These are phyloP conservation scores for Steinernema feltiae DNA, from an alignment of 1,140 invertebrate species.

Conservation along the genomic window DNA sequence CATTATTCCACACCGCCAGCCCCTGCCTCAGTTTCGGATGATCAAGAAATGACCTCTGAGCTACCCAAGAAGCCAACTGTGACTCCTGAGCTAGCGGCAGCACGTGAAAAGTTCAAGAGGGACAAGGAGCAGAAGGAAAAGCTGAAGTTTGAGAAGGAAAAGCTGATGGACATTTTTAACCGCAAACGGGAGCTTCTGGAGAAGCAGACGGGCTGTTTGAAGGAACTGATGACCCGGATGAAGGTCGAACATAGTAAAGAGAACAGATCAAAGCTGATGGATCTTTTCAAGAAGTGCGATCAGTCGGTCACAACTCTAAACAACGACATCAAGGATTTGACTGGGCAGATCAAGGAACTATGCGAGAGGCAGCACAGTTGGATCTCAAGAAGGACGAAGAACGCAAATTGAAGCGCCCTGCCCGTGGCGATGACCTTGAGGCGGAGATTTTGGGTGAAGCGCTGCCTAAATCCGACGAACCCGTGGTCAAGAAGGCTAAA, in stretches of 20 bases:
- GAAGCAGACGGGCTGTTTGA: not conserved
- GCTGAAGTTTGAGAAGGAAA: not conserved
- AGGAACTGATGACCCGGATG: not conserved
- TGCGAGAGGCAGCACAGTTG: not conserved
- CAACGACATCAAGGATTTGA: not conserved
- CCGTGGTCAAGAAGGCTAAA: not conserved
- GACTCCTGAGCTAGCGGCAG: not conserved
- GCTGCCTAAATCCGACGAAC: not conserved
- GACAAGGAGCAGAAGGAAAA: not conserved
- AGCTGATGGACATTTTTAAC: not conserved
- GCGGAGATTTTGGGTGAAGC: not conserved
- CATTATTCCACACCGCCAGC: too few species aligned
- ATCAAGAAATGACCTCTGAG: too few species aligned
- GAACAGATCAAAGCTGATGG: not conserved
- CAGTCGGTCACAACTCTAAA: not conserved
- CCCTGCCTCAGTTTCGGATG: too few species aligned
- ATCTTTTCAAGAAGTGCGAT: not conserved
- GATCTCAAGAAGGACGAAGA: not conserved
- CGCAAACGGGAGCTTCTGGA: not conserved
- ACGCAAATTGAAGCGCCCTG: not conserved
- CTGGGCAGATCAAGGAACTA: not conserved
- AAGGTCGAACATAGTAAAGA: not conserved
- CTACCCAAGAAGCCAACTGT: not conserved
- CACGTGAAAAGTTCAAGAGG: not conserved
- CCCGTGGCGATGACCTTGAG: not conserved